These are phyloP conservation scores for Macroteleia sp. DNA, from an alignment of 2,888 invertebrate species.

Conservation along the genomic window DNA sequence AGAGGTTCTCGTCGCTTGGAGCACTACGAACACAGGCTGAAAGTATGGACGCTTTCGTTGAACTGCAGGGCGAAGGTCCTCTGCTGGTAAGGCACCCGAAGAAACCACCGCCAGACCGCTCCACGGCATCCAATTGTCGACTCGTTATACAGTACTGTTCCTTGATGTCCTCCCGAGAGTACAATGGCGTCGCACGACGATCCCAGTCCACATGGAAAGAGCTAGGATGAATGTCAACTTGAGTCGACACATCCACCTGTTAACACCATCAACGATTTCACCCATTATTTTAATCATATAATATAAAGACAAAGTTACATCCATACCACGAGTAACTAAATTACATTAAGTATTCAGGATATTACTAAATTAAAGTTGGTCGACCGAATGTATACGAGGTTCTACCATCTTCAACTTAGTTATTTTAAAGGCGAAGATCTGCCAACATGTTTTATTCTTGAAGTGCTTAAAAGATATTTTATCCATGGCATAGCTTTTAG, in stretches of 20 bases:
- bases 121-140: constrained; percentile 93
- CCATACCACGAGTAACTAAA: no score
- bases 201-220: constrained; percentile 85
- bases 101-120: constrained; percentile 87
- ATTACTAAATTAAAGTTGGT: no score
- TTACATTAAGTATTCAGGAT: no score
- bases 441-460: no score
- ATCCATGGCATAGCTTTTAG: no score
- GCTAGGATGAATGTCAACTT: constrained; percentile 84
- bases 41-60: constrained; percentile 88
- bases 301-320: no score
- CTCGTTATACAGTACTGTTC: constrained; percentile 97
- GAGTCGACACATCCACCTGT: constrained; percentile 83
- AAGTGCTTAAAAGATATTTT: no score
- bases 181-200: constrained; percentile 86
- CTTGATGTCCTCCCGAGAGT: constrained; percentile 95
- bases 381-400: no score
- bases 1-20: constrained; percentile 94
- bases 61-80: constrained; percentile 88
- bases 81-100: constrained; percentile 94
- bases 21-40: constrained; percentile 94
- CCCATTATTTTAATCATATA: background rate
- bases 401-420: no score
- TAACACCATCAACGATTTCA: constrained; percentile 10
- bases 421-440: no score